Evolutionary conservation across 64 coral and sea anemone genomes (phyloP).

Genomic region (Actinia equina): DNA sequence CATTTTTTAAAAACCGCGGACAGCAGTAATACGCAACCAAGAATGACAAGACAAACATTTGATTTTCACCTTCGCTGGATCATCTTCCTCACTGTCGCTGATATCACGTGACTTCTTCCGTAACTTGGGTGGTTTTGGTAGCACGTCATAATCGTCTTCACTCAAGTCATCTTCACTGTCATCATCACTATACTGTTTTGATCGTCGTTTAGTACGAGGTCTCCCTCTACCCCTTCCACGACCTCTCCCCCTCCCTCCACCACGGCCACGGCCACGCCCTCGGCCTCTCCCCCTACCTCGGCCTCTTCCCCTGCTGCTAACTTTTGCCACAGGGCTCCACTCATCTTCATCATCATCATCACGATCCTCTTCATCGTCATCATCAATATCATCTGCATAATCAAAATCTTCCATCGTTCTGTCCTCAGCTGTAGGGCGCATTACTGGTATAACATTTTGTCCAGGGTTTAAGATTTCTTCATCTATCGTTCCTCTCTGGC

Average conservation of each 20-base stretch:
- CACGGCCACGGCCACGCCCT: conserved; percentile 18
- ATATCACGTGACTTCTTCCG: conserved; percentile 32
- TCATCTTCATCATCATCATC: conserved; percentile 10
- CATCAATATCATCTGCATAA: conserved; percentile 8
- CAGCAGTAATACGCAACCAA: no score
- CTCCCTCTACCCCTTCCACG: background rate
- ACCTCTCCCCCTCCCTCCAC: conserved; percentile 9
- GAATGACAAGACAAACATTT: background rate
- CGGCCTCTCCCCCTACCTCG: conserved; percentile 1
- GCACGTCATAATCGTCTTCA: background rate
- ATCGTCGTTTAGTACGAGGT: conserved; percentile 2
- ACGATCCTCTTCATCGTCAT: conserved; percentile 6
- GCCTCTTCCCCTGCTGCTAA: background rate
- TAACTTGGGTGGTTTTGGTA: background rate
- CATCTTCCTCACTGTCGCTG: conserved; percentile 14
- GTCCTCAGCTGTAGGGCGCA: background rate
- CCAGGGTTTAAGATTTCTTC: background rate
- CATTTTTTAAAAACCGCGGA: no score
- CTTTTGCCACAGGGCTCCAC: conserved; percentile 18
- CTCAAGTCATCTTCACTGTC: background rate
- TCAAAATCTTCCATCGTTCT: background rate
- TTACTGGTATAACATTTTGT: background rate
- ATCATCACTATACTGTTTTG: conserved; percentile 6
- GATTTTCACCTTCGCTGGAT: background rate
- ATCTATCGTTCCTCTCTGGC: background rate